A percentile compares a stretch with the other conserved stretches of the same genome.
Conservation (phyloP, 2,888 invertebrate species). For the Iselma pallidipennis region DNA sequence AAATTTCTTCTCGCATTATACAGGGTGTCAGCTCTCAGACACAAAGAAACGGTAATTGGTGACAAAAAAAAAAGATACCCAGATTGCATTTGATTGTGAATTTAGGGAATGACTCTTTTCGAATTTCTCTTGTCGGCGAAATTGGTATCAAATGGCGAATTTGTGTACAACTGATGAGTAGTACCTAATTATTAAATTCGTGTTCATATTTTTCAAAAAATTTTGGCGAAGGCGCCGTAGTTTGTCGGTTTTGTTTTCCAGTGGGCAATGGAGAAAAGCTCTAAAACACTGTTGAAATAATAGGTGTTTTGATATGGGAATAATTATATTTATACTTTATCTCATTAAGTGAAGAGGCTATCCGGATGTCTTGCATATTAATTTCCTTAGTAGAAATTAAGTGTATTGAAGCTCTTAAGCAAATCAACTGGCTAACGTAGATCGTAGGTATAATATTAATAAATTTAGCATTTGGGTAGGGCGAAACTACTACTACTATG, state of each 20-base stretch:
- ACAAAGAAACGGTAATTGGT: too few relatives aligned
- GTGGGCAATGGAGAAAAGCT: not conserved
- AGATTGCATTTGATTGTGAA: too few relatives aligned
- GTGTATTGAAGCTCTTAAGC: slow-evolving; percentile 54
- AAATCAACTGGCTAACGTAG: slow-evolving; percentile 52
- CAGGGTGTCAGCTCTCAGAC: too few relatives aligned
- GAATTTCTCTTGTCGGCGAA: too few relatives aligned
- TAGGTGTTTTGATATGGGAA: slow-evolving; percentile 3
- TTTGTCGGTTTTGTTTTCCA: slow-evolving; percentile 8
- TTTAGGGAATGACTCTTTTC: too few relatives aligned
- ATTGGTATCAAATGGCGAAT: too few relatives aligned
- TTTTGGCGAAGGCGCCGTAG: too few relatives aligned
- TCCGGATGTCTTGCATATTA: slow-evolving; percentile 47
- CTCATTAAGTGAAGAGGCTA: slow-evolving; percentile 53
- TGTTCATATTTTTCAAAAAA: too few relatives aligned
- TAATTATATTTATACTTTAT: slow-evolving; percentile 34
- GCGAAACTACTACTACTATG: slow-evolving; percentile 32
- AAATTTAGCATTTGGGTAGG: slow-evolving; percentile 46
- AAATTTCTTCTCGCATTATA: too few relatives aligned
- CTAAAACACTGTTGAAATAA: not conserved
- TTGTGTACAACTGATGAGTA: too few relatives aligned
- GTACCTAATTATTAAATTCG: too few relatives aligned
- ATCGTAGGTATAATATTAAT: slow-evolving; percentile 43
- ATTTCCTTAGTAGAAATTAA: slow-evolving; percentile 54
- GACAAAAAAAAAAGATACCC: too few relatives aligned